Evolutionary conservation across 2,797 vertebrate species (phyloP).

Genomic region (Phrynocephalus guinanensis): DNA sequence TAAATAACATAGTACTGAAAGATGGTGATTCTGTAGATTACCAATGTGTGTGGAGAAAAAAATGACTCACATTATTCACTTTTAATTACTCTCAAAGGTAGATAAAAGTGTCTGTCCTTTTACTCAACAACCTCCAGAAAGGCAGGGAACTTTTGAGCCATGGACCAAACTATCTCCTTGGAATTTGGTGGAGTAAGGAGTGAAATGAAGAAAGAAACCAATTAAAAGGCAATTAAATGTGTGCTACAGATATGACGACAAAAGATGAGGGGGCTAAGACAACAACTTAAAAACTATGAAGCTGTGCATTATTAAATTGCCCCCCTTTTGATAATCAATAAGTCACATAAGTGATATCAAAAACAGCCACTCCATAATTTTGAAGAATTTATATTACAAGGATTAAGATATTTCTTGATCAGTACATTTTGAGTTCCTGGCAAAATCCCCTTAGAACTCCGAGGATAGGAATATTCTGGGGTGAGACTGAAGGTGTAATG

Average conservation of each 20-base stretch:
- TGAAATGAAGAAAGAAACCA: constrained; percentile 10
- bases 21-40: constrained; percentile 53
- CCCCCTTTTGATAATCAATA: constrained; percentile 35
- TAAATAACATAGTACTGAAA: constrained; percentile 57
- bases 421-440: not conserved
- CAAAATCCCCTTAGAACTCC: not conserved
- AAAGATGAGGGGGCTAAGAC: constrained; percentile 32
- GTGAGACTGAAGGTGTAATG: not conserved
- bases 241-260: constrained; percentile 55
- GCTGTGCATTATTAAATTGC: constrained; percentile 15
- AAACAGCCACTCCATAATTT: constrained; percentile 25
- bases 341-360: not conserved
- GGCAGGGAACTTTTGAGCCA: constrained; percentile 25
- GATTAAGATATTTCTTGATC: not conserved
- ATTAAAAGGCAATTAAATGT: constrained; percentile 59
- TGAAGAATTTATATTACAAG: constrained; percentile 25
- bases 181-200: not conserved
- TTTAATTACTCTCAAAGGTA: constrained; percentile 52
- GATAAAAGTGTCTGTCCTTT: constrained; percentile 51
- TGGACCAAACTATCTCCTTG: constrained; percentile 52
- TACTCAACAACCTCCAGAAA: constrained; percentile 14
- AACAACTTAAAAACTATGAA: constrained; percentile 40
- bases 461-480: not conserved
- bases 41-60: constrained; percentile 39
- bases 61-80: constrained; percentile 59